phyloP scores from a whole-genome alignment of 2,113 vertebrate species.

The Shinisaurus crocodilurus region DNA sequence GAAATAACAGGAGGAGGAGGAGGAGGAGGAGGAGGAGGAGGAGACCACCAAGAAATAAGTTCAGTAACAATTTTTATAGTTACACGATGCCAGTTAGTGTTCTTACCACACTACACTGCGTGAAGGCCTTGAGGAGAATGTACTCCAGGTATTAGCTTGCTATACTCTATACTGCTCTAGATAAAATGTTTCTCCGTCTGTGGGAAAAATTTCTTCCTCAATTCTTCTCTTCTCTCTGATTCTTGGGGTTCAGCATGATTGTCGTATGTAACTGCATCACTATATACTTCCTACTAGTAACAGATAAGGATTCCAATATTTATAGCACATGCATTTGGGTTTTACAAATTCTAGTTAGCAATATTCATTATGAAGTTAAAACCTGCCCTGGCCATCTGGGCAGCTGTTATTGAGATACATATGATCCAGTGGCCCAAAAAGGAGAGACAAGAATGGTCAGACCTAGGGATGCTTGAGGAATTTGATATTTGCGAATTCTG shows the following conservation, averaged over 20 bases:
- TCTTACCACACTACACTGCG: conserved; percentile 47
- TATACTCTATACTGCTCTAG: conserved; percentile 44
- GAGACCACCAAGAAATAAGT: conserved; percentile 21
- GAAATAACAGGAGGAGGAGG: conserved; percentile 33
- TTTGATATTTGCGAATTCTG: too few relatives aligned
- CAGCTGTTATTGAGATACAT: not conserved
- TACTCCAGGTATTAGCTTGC: conserved; percentile 48
- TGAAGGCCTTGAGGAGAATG: conserved; percentile 44
- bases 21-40: conserved; percentile 34
- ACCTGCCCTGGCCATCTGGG: not conserved
- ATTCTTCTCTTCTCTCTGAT: not conserved
- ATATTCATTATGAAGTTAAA: not conserved
- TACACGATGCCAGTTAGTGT: not conserved
- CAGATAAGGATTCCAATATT: not conserved
- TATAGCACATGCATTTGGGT: not conserved
- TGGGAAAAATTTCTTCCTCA: not conserved
- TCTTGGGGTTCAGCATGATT: not conserved
- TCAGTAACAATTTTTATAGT: conserved; percentile 47
- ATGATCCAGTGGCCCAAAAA: not conserved
- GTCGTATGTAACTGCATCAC: not conserved
- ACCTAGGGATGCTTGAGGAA: not conserved
- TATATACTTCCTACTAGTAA: not conserved
- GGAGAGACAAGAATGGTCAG: not conserved
- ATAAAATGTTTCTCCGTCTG: not conserved
- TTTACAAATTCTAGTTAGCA: not conserved